Base-by-base conservation (phyloP, 2,888 invertebrate genomes). In the Griposia aprilina region DNA sequence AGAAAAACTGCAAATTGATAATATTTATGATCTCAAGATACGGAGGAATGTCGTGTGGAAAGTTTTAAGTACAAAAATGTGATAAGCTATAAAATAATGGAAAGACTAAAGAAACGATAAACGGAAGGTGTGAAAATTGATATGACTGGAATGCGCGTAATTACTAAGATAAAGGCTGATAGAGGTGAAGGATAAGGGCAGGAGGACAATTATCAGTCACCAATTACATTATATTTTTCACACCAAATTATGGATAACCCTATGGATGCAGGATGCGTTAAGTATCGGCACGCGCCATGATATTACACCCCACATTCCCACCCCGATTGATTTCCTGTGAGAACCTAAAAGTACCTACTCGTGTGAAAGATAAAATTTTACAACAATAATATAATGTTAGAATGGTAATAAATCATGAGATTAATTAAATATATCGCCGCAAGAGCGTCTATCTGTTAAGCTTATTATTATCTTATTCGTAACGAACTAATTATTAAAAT, bases 221-320 rank as follows among this genome's bases (percentile, higher is more conserved):
- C 13, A n/a, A 57, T 57, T n/a, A 57, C n/a, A 57, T 57, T 11
- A n/a, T 50, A n/a, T 41, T 69, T 75, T 79, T 81, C 55, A 76
- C 65, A 70, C 23, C 30, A 26, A 73, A 57, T 59, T 50, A n/a
- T n/a, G n/a, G n/a, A n/a, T n/a, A 88, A 80, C 74, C 80, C 81
- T 76, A 11, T 62, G 45, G 45, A 45, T 41, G 41, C 41, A 8
- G 30, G 17, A 57, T 57, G 75, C 77, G 72, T 62, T 36, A 52
- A 70, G 67, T 79, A 69, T 30, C 72, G 69, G 75, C 85, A 88
- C 84, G 89, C 68, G 88, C 48, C 80, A 60, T 60, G 30, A 66
- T 71, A 26, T 57, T 65, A 69, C 30, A 36, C 68, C 72, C 60
- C 26, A 50, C n/a, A 23, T 66, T 80, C 68, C 3, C 62, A 81